Evolutionary conservation across 1,140 invertebrate species (phyloP), one percentile per base, ranked within the genome.

Genomic region (Dendroctonus valens): DNA sequence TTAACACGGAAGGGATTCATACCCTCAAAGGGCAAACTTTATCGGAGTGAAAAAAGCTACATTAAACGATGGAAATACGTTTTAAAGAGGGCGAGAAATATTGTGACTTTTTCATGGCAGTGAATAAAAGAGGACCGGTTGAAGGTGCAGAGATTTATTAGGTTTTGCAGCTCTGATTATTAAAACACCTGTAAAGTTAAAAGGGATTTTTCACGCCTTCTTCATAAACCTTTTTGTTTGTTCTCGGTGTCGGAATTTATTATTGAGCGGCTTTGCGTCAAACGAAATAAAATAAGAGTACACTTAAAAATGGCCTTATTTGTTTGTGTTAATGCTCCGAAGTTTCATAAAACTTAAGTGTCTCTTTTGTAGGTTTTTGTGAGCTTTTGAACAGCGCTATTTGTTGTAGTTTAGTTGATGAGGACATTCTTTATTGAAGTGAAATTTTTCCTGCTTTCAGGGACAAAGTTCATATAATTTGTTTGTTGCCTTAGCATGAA

Each of bases 91-190:
- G 58, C 58, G 58, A 59, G 41, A 59, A 59, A 59, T 59, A 59
- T 59, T 59, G 58, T 59, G 58, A 59, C 58, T 59, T 59, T 58
- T 59, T 59, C 58, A 59, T 59, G 44, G 58, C 42, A 49, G 14
- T 39, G 44, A 59, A 59, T 59, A 59, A 59, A 41, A 49, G 58
- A 38, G 58, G 49, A 59, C 48, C 44, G 58, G 58, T 59, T 41
- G 44, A 49, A 59, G 58, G 58, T 59, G 44, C 48, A 59, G 15
- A 59, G 44, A 59, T 59, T 59, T 59, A 59, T 59, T 49, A 46
- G 58, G 58, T 49, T 59, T 59, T 59, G 58, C 58, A 38, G 44
- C 42, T 44, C 42, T 59, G 58, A 59, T 59, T 59, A 59, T 59
- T 59, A 59, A 59, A 59, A 59, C 58, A 48, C 44, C 58, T 59